Evolutionary conservation across 2,797 vertebrate species (phyloP), one percentile per base, ranked within the genome.

Genomic region (Anguilla obscura): DNA sequence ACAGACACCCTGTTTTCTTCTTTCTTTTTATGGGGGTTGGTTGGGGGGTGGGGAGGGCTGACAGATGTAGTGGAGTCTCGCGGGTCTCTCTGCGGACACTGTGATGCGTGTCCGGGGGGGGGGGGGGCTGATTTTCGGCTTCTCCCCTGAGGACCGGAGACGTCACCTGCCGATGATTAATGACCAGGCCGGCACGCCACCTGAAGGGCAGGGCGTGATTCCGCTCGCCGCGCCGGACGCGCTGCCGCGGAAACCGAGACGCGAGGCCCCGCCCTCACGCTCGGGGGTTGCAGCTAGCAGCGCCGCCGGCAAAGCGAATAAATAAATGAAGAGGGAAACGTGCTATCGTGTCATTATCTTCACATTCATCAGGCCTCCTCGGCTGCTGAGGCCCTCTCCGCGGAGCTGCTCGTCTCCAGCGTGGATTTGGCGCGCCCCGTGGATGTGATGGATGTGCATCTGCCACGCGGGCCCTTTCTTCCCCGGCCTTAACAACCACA

Each of bases 171-270:
- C 45, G 85, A 91, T 93, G 92, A 93, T 93, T 93, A 92, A 93
- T 93, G 92, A 90, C 90, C 86, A 76, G 88, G 87, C 71, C 87
- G 88, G 87, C 86, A 89, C 89, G 87, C 86, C 89, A 89, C 87
- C 91, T 93, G 91, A 93, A 93, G 91, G 90, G 89, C 91, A 92
- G 90, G 92, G 91, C 91, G 90, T 88, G 90, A 91, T 90, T 90
- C 90, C 74, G 88, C 88, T 91, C 89, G 82, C 89, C 86, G 89
- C 66, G 40, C 80, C 54, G 86, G 88, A 89, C 87, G 84, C 63
- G 54, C 85, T 85, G 85, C 86, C 87, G 89, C 69, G 85, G 40
- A 89, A 76, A 50, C 50, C 18, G 1, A 54, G 50, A 2, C 36
- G 1, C 6, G 16, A 80, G 40, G 40, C 76, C 36, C 24, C 45